These are phyloP conservation scores for Yasuhikotakia modesta DNA, from an alignment of 2,797 vertebrate genomes.

Conservation along the genomic window DNA sequence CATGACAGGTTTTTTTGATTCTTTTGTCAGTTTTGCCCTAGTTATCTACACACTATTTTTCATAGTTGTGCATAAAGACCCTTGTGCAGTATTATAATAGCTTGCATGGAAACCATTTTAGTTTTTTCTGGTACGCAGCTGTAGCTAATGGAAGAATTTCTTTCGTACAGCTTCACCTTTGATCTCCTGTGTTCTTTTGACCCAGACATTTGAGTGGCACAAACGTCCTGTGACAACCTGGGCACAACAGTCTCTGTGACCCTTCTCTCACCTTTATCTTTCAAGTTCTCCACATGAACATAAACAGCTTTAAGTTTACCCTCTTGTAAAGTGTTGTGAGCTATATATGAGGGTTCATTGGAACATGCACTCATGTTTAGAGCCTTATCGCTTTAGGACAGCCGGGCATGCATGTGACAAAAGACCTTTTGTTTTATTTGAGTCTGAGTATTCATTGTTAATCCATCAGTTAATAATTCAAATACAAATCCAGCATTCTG, in stretches of 20 bases:
- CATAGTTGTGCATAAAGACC: not conserved
- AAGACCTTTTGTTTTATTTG: slow-evolving; percentile 10
- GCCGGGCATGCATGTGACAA: slow-evolving; percentile 5
- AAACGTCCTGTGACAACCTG: no score
- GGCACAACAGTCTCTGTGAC: not conserved
- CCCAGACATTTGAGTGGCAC: slow-evolving; percentile 15
- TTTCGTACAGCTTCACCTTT: slow-evolving; percentile 2
- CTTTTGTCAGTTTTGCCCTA: not conserved
- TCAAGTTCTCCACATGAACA: slow-evolving; percentile 41
- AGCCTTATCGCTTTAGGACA: slow-evolving; percentile 30
- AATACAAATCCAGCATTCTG: no score
- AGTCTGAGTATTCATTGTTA: not conserved
- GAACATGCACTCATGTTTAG: slow-evolving; percentile 14
- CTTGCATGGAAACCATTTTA: slow-evolving; percentile 29
- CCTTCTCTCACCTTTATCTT: slow-evolving; percentile 1
- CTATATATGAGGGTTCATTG: slow-evolving; percentile 16
- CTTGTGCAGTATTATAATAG: not conserved
- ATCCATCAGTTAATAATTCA: not conserved
- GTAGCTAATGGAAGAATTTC: slow-evolving; percentile 40
- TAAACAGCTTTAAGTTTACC: slow-evolving; percentile 52
- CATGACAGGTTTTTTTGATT: not conserved
- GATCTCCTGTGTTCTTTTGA: slow-evolving; percentile 28
- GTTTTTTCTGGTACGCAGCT: slow-evolving; percentile 12
- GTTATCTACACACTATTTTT: not conserved
- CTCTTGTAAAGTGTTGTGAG: slow-evolving; percentile 30